Percentiles rank a stretch among this genome's conserved stretches.
These are phyloP conservation scores for Mesembrinibis cayennensis DNA, from an alignment of 2,113 vertebrate genomes.

Conservation along the genomic window DNA sequence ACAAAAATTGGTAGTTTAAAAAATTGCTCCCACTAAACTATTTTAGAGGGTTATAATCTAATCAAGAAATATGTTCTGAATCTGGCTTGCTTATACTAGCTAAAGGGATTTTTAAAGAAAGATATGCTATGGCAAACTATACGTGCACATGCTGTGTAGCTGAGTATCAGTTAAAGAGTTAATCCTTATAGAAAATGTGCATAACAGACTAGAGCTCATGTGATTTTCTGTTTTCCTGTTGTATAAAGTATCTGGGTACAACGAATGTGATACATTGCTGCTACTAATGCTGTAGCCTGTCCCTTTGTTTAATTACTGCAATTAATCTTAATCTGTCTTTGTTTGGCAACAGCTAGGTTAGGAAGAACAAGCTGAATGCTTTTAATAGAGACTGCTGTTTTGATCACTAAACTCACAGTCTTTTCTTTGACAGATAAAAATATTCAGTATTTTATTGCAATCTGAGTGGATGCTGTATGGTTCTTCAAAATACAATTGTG, in stretches of 20 bases:
- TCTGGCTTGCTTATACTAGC: not conserved
- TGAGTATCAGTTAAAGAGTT: not conserved
- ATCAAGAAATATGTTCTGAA: not conserved
- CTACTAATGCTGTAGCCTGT: slow-evolving; percentile 46
- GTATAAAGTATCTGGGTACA: slow-evolving; percentile 1
- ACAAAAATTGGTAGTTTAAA: not conserved
- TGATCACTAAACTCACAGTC: not conserved
- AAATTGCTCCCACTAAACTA: not conserved
- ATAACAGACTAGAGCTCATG: not conserved
- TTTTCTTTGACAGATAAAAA: slow-evolving; percentile 31
- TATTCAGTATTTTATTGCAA: not conserved
- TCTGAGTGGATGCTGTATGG: not conserved
- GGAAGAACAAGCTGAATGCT: slow-evolving; percentile 31
- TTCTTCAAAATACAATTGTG: slow-evolving; percentile 11
- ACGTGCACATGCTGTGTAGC: not conserved
- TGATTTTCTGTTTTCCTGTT: slow-evolving; percentile 27
- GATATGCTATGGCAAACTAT: not conserved
- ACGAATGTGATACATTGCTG: not conserved
- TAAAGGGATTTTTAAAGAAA: not conserved
- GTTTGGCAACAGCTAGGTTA: slow-evolving; percentile 49
- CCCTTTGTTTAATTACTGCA: slow-evolving; percentile 52
- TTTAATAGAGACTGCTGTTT: slow-evolving; percentile 19
- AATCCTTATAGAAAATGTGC: not conserved
- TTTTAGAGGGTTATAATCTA: not conserved
- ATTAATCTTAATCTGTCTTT: slow-evolving; percentile 70